phyloP scores from a whole-genome alignment of 2,113 vertebrate genomes.

The Trochalopteron elliotii region DNA sequence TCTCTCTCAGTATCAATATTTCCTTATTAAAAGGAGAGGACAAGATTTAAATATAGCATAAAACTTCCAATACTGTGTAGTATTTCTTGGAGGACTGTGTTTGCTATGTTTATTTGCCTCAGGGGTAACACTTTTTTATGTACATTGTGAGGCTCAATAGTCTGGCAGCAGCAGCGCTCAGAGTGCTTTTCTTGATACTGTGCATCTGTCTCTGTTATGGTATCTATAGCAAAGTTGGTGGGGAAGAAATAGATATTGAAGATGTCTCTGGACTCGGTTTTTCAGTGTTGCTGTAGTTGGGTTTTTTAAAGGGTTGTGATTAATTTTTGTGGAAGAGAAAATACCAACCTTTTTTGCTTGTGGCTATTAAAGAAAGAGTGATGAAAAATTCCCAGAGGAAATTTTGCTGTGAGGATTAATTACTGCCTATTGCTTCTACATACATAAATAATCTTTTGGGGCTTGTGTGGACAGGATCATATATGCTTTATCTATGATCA shows the following conservation, averaged over 20 bases:
- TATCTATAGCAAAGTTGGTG: constrained; percentile 52
- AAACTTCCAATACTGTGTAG: constrained; percentile 22
- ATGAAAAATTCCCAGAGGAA: neutral
- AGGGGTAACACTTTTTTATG: constrained; percentile 67
- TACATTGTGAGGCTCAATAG: constrained; percentile 65
- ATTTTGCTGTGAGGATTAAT: neutral
- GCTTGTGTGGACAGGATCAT: neutral
- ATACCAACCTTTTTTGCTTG: neutral
- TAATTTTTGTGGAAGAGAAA: neutral
- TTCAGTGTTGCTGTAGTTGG: neutral
- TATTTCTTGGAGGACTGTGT: constrained; percentile 58
- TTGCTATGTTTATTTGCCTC: constrained; percentile 62
- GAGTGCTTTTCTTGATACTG: constrained; percentile 62
- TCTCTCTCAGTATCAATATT: constrained; percentile 25
- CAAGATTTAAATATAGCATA: constrained; percentile 53
- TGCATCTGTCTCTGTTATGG: constrained; percentile 66
- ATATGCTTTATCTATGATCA: neutral
- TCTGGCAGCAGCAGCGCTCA: constrained; percentile 53
- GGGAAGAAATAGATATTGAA: constrained; percentile 34
- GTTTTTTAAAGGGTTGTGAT: neutral
- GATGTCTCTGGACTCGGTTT: constrained; percentile 18
- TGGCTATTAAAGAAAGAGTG: neutral
- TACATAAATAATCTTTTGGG: neutral
- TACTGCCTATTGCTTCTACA: neutral
- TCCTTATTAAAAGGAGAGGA: constrained; percentile 33